Conservation (phyloP, 2,888 invertebrate species). For the Taphrorychus bicolor region DNA sequence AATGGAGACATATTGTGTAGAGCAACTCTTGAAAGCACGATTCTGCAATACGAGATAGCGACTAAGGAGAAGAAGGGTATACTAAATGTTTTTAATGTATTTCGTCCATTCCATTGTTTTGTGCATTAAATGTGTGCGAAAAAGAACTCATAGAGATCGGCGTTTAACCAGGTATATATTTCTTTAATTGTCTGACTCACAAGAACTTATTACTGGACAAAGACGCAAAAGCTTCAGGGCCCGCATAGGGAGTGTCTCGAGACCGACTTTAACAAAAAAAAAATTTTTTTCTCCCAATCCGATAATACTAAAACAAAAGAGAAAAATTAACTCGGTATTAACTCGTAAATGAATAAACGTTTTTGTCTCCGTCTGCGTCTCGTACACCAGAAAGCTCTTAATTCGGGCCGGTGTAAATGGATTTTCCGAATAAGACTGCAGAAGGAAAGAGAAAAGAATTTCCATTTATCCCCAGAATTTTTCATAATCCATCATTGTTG, state of each 20-base stretch:
- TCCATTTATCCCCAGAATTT: conserved; percentile 2
- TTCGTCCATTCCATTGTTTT: no score
- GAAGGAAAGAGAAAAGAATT: conserved; percentile 3
- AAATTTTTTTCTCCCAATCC: not conserved
- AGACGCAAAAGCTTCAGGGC: no score
- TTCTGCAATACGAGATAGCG: no score
- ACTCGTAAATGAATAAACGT: conserved; percentile 9
- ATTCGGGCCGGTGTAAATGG: conserved; percentile 4
- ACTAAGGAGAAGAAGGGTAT: no score
- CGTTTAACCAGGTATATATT: not conserved
- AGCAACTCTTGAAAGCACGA: no score
- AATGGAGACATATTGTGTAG: no score
- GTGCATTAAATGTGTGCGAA: no score
- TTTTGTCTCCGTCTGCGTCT: not conserved
- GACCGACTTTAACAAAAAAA: no score
- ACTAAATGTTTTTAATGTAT: no score
- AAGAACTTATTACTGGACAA: not conserved
- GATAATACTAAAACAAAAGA: not conserved
- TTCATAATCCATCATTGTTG: not conserved
- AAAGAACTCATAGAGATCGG: no score
- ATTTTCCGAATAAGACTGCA: conserved; percentile 1
- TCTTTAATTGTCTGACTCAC: not conserved
- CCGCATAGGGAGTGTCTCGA: no score
- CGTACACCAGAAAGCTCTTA: conserved; percentile 14
- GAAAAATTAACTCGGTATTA: conserved; percentile 3